Base-by-base conservation (phyloP, 2,113 vertebrate genomes). In the Amazona guildingii region DNA sequence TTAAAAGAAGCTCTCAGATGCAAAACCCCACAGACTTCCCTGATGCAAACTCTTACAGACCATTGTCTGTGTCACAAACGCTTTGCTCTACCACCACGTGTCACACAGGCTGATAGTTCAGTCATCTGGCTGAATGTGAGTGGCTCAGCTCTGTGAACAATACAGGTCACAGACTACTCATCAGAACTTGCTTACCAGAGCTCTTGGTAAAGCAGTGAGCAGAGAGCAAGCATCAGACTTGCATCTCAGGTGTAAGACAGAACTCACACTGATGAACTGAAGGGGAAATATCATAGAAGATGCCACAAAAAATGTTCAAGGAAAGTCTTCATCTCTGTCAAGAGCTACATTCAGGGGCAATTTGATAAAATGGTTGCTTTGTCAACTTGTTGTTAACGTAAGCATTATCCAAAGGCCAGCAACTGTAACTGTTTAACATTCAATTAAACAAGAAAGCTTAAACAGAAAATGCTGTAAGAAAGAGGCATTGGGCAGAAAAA, bases 91-190 rank as follows among this genome's bases (percentile, higher is more conserved):
- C 18, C 9, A 68, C 7, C 15, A 39, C 16, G 27, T 33, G 29
- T 78, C 33, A 35, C 3, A 18, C 0, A 2, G 37, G 29, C 8
- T 83, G 20, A 37, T 46, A 28, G 7, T 35, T 74, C 18, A 3
- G 1, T 41, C 51, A 46, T 4, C 21, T 55, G 46, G 6, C 25
- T 67, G 46, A 31, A 54, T 29, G 27, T 62, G 35, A 62, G 27
- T 0, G 0, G 3, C 25, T 73, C 25, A 67, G 12, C 17, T 10
- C 10, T 46, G 25, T 1, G 2, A 78, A 64, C 8, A 61, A 10
- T 1, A 3, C 24, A 46, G 9, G 11, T 8, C 11, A 46, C 29
- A 18, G 43, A 35, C 7, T 12, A 19, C 44, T 54, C 17, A 15
- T 15, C 14, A 52, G 59, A 54, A 27, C 25, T 23, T 33, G 13